phyloP scores from a whole-genome alignment of 2,888 invertebrate genomes.

The Lepidocyrtoides sp. region DNA sequence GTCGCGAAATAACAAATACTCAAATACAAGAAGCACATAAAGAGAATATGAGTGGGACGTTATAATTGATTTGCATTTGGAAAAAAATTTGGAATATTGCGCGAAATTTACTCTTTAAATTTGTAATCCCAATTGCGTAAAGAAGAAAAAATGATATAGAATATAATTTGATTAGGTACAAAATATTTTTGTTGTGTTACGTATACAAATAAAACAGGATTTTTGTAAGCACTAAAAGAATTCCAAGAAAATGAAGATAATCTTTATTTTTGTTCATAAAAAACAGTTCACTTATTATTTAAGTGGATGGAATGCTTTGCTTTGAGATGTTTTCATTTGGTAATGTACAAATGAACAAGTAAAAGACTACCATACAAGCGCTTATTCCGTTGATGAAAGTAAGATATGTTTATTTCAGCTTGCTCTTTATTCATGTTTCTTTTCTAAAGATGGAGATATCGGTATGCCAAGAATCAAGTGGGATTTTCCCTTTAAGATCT shows the following conservation, averaged over 20 bases:
- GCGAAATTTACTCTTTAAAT: too few species aligned
- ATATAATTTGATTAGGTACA: too few species aligned
- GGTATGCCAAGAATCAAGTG: slow-evolving; percentile 53
- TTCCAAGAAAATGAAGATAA: slow-evolving; percentile 49
- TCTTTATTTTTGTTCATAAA: neutral
- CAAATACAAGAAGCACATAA: too few species aligned
- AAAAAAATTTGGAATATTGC: too few species aligned
- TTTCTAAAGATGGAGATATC: neutral
- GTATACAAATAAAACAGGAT: slow-evolving; percentile 3
- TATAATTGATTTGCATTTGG: too few species aligned
- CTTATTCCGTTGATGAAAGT: neutral
- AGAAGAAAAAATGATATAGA: too few species aligned
- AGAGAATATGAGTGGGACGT: too few species aligned
- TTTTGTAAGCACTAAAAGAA: slow-evolving; percentile 16
- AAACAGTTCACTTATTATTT: neutral
- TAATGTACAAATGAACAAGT: neutral
- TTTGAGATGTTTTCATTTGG: neutral
- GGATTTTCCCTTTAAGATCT: slow-evolving; percentile 1
- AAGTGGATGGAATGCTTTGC: neutral
- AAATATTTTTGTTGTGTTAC: too few species aligned
- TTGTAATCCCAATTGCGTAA: too few species aligned
- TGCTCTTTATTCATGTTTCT: neutral
- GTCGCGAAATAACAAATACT: too few species aligned
- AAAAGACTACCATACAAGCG: neutral
- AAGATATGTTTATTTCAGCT: neutral